A percentile compares a stretch with the other conserved stretches of the same genome.
Conservation (phyloP, 2,888 invertebrate species). For the Drosophila macrospina region DNA sequence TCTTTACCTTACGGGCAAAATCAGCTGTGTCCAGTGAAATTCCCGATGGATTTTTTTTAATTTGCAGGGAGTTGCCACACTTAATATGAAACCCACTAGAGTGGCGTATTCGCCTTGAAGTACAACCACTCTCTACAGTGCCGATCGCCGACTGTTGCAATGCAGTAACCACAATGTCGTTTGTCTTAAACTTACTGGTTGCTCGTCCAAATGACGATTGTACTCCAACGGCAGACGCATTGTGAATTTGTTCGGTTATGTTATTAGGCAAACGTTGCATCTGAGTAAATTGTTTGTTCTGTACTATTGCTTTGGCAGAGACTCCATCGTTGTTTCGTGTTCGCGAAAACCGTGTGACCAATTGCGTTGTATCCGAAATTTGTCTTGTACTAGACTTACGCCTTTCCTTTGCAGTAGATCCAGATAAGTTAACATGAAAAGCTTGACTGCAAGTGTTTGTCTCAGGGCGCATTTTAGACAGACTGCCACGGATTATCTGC, state of each 20-base stretch:
- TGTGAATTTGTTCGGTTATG: conserved; percentile 5
- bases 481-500: conserved; percentile 45
- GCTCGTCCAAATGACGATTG: conserved; percentile 19
- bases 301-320: conserved; percentile 2
- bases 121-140: conserved; percentile 19
- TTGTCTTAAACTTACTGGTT: conserved; percentile 87
- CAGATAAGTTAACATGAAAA: conserved; percentile 3
- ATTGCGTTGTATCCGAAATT: conserved; percentile 78
- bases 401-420: conserved; percentile 43
- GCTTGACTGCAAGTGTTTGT: conserved; percentile 15
- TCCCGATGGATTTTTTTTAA: conserved; percentile 21
- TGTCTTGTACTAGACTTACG: conserved; percentile 75
- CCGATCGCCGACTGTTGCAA: conserved; percentile 62
- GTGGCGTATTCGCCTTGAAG: conserved; percentile 55
- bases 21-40: conserved; percentile 86
- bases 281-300: conserved; percentile 31
- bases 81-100: conserved; percentile 37
- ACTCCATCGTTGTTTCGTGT: conserved; percentile 38
- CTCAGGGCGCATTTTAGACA: conserved; percentile 29
- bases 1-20: conserved; percentile 81
- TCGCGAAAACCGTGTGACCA: conserved; percentile 73
- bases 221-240: conserved; percentile 17
- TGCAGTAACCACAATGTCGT: conserved; percentile 88
- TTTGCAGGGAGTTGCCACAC: conserved; percentile 14
- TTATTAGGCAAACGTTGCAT: conserved; percentile 33